These are phyloP conservation scores for Butorides virescens DNA, from an alignment of 2,113 vertebrate genomes.

Conservation along the genomic window DNA sequence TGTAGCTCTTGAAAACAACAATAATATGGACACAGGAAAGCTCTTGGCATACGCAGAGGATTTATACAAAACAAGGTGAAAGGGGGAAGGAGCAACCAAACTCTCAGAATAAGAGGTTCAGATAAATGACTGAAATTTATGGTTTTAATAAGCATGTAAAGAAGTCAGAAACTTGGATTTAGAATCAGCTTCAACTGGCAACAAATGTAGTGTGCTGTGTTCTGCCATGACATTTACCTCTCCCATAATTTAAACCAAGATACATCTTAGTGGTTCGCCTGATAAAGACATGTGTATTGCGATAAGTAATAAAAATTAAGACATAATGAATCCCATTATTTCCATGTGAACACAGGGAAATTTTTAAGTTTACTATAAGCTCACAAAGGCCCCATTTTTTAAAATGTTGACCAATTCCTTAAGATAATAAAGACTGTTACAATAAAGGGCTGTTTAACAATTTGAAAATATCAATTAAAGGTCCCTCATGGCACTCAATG, in stretches of 20 bases:
- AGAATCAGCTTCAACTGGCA: not conserved
- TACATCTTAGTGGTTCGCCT: not conserved
- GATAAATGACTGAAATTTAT: not conserved
- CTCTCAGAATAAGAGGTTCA: not conserved
- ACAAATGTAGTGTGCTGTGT: not conserved
- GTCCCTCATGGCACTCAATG: not conserved
- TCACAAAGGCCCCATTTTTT: not conserved
- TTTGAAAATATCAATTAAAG: not conserved
- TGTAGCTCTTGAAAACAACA: not conserved
- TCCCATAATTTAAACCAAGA: not conserved
- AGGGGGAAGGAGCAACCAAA: not conserved
- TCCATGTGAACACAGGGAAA: accelerated
- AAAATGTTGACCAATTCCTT: not conserved
- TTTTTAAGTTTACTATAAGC: not conserved
- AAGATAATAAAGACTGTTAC: not conserved
- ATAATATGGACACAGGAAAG: not conserved
- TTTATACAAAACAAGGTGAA: not conserved
- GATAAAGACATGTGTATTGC: not conserved
- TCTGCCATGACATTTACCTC: not conserved
- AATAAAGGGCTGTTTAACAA: not conserved
- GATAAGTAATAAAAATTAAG: not conserved
- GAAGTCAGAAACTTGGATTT: not conserved
- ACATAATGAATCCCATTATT: not conserved
- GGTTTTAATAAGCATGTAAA: not conserved
- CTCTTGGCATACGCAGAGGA: not conserved